Evolutionary conservation across 2,797 vertebrate genomes (phyloP).

Genomic region (Lates japonicus): DNA sequence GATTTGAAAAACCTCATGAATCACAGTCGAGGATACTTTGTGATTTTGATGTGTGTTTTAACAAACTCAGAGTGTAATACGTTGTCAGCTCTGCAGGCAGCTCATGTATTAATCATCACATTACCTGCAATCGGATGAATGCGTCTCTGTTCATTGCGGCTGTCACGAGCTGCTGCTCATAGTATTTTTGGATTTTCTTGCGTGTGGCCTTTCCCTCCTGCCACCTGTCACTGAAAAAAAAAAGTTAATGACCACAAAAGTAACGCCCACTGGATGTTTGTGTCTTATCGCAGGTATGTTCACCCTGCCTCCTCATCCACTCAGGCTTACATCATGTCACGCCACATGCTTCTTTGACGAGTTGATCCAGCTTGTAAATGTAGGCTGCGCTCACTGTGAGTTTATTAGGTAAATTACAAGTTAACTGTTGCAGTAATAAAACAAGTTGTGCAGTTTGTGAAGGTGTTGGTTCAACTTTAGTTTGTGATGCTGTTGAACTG

Average conservation of each 20-base stretch:
- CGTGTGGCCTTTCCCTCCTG: neutral
- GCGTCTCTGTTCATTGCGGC: constrained; percentile 9
- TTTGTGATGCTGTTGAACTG: neutral
- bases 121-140: neutral
- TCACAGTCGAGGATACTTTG: neutral
- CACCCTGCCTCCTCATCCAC: too few species aligned
- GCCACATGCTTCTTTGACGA: too few species aligned
- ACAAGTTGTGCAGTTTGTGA: neutral
- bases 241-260: neutral
- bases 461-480: too few species aligned
- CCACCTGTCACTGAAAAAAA: neutral
- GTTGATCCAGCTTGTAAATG: too few species aligned
- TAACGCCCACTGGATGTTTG: constrained; percentile 2
- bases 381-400: neutral
- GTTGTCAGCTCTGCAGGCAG: neutral
- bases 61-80: neutral
- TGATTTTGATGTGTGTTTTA: neutral
- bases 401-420: neutral
- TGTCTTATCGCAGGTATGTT: neutral
- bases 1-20: neutral
- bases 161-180: neutral
- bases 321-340: too few species aligned
- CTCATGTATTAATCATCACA: neutral
- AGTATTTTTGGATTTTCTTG: neutral
- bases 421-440: neutral